A percentile compares a stretch with the other conserved stretches of the same genome.
These are phyloP conservation scores for Zalophus californianus DNA, from an alignment of 2,797 vertebrate genomes.

Conservation along the genomic window DNA sequence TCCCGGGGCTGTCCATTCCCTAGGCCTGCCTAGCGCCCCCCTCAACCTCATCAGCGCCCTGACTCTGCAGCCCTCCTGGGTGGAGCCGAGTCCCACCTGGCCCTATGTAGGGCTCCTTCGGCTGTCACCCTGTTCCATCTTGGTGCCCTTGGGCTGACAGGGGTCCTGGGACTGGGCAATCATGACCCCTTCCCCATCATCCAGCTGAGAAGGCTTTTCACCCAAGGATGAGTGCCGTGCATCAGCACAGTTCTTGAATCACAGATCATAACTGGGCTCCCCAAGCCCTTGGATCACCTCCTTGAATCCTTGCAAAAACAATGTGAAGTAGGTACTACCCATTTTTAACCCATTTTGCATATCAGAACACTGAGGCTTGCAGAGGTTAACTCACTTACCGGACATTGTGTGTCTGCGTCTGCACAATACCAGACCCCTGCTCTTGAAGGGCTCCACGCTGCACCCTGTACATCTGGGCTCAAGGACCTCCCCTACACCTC, in stretches of 20 bases:
- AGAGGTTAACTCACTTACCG: background rate
- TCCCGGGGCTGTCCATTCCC: background rate
- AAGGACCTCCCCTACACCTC: background rate
- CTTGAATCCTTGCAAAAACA: background rate
- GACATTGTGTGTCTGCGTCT: background rate
- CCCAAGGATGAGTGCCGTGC: too few relatives aligned
- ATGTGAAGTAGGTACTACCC: background rate
- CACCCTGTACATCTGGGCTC: background rate
- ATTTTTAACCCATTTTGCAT: background rate
- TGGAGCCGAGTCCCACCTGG: too few relatives aligned
- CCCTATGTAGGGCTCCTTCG: background rate
- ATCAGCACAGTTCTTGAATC: background rate
- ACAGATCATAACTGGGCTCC: background rate
- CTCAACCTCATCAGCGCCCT: background rate
- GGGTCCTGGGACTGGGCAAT: background rate
- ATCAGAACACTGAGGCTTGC: background rate
- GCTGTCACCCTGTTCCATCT: rapidly evolving
- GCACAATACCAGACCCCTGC: background rate
- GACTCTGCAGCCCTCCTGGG: background rate
- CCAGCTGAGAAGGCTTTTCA: background rate
- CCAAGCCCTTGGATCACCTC: background rate
- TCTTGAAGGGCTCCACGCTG: background rate
- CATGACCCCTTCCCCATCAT: background rate
- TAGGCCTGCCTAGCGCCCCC: background rate
- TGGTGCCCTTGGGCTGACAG: rapidly evolving